Base-by-base conservation (phyloP, 2,888 invertebrate genomes). In the Vesta saturnalis region DNA sequence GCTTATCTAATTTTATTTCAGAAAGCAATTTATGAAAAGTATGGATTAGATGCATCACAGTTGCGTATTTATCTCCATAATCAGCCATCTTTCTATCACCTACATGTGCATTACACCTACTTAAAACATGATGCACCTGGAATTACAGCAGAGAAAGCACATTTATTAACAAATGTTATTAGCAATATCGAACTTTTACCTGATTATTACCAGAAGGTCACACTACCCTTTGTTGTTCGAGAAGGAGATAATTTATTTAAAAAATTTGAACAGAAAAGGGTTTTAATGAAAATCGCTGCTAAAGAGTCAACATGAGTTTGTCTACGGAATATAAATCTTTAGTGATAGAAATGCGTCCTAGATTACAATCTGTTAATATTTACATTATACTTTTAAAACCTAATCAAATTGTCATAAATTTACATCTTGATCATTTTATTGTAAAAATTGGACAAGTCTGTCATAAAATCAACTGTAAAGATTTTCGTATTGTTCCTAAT, bases 41-140 rank as follows among this genome's bases (percentile, higher is more conserved):
- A 93, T 84, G 88, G 88, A 12, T 76, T 99, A 0, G 84, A 88
- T 1, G 83, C 86, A 14, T 88, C 89, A 3, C 91, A 94, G 79
- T 83, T 98, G 21, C 88, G 97, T 19, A 89, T 94, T 70, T 99
- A 94, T 82, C 82, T 98, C 0, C 98, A 99, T 83, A 99, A 99
- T 84, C 97, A 96, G 79, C 99, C 99, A 0, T 95, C 97, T 0
- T 99, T 96, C 85, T 98, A 97, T 84, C 97, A 99, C 81, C 86
- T 99, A 0, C 99, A 99, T 82, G 88, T 99, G 0, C 99, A 99
- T 83, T 95, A 97, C 79, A 94, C 94, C 10, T 90, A 90, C 65
- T 82, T 97, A 1, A 87, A 89, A 54, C 91, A 91, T 85, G 93
- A 94, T 76, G 91, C 93, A 0, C 92, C 94, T 54, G 93, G 97